Base-by-base conservation (phyloP, 2,888 invertebrate genomes). In the Hermaeophaga mercurialis region DNA sequence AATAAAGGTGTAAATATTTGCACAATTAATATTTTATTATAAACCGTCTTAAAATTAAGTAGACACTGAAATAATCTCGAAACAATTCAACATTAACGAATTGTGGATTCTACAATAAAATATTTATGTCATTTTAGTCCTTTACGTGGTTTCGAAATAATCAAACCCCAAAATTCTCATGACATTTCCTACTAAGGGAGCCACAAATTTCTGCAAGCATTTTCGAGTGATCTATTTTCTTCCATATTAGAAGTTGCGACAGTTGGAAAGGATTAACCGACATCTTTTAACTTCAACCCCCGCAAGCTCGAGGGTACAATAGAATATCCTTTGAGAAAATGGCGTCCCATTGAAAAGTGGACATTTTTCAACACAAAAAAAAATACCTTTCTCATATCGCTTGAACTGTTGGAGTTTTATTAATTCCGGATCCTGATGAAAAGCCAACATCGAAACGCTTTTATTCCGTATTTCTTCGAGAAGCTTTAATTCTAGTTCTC, bases 201-300 rank as follows among this genome's bases (percentile, higher is more conserved):
- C 48, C 38, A 48, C 48, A 38, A 48, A 38, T 26, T 22, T 31
- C 48, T 48, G 6, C 24, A 1, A 38, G 36, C 24, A 36, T 48
- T 48, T 38, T 48, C 15, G 31, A 48, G 48, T 36, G 48, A 48
- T 48, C 15, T 38, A 36, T n/a, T 48, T 38, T 48, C 26, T 38
- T 38, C 24, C 48, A 48, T 48, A 48, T 48, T 38, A 48, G 48
- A 48, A 48, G 48, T 38, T 48, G 36, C 48, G 48, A 48, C 48
- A 48, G 48, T 48, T 48, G 48, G 43, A 43, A 50, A 50, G 50
- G 50, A 50, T 50, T 50, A 43, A 50, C 50, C 34, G 43, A 50
- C 43, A 43, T 50, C 50, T 50, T 43, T 50, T 43, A 43, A 50
- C 48, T 48, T 26, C 38, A 36, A 14, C 48, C 48, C 48, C 36